Percentiles rank a stretch among this genome's conserved stretches.
Evolutionary conservation across 2,797 vertebrate genomes (phyloP).

Genomic region (Halcyon leucocephala): DNA sequence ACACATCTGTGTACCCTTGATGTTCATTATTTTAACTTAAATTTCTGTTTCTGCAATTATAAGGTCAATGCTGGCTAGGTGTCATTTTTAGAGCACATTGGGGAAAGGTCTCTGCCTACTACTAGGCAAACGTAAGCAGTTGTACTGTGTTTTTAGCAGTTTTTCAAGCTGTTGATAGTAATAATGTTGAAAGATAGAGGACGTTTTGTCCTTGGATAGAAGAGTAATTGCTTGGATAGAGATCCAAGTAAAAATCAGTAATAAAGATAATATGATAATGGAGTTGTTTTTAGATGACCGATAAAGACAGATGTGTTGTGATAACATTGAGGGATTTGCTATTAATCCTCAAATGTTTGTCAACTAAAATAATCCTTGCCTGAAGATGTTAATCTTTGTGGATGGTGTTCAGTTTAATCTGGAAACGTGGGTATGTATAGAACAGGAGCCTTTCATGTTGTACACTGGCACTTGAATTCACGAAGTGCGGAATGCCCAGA

Average conservation of each 20-base stretch:
- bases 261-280: background rate
- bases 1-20: background rate
- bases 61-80: background rate
- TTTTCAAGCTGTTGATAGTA: background rate
- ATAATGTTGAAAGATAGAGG: background rate
- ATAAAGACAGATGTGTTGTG: background rate
- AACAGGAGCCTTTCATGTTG: background rate
- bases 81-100: background rate
- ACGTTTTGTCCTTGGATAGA: background rate
- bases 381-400: background rate
- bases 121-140: background rate
- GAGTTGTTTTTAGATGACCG: background rate
- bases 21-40: background rate
- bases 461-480: background rate
- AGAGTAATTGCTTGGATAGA: background rate
- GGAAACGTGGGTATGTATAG: background rate
- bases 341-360: background rate
- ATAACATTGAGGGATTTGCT: fast-evolving
- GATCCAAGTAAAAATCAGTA: background rate
- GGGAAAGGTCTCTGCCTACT: background rate
- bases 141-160: background rate
- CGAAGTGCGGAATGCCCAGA: background rate
- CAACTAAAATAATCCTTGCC: background rate
- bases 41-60: background rate
- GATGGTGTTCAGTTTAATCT: background rate